Evolutionary conservation across 2,888 invertebrate genomes (phyloP).

Genomic region (Lucinisca nassula): DNA sequence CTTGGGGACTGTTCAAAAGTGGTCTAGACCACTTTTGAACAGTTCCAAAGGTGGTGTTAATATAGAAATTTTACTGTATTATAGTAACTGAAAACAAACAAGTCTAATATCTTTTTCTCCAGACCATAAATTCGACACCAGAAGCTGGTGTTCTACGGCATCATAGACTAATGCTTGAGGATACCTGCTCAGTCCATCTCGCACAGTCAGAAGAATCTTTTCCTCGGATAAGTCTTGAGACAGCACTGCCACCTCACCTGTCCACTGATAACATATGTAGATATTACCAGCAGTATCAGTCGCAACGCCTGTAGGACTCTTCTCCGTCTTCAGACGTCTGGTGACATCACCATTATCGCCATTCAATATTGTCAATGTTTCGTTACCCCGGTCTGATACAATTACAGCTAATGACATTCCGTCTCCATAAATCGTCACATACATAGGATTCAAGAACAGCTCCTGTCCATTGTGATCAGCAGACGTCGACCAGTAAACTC

Average conservation of each 20-base stretch:
- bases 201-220: background rate
- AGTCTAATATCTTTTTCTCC: background rate
- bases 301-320: background rate
- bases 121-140: background rate
- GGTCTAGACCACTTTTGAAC: too few species aligned
- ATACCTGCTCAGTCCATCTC: background rate
- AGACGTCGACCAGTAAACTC: background rate
- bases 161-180: background rate
- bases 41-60: too few species aligned
- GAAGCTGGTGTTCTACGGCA: background rate
- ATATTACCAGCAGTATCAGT: background rate
- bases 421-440: background rate
- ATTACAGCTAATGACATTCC: background rate
- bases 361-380: background rate
- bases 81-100: background rate
- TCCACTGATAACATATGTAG: background rate
- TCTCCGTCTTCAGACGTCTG: background rate
- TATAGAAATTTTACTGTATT: too few species aligned
- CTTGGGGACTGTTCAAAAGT: too few species aligned
- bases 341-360: background rate
- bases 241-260: background rate
- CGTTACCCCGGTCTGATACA: background rate
- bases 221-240: background rate
- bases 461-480: background rate
- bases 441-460: background rate